These are phyloP conservation scores for Dendronephthya gigantea DNA, from an alignment of 64 coral and sea anemone species.

Conservation along the genomic window DNA sequence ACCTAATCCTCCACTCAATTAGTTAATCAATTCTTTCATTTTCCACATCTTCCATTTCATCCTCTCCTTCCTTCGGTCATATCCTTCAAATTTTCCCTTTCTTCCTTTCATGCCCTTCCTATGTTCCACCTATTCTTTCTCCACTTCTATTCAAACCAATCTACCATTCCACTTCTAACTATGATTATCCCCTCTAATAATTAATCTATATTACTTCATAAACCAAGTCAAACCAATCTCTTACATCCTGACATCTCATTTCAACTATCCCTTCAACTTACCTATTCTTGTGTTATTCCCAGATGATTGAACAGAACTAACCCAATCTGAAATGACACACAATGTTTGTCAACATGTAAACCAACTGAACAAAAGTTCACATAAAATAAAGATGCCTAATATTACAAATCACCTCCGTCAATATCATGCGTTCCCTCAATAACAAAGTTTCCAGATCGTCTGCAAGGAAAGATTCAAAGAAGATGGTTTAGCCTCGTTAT, in stretches of 20 bases:
- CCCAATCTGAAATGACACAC: background rate
- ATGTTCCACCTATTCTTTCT: no score
- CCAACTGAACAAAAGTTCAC: background rate
- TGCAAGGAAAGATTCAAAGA: conserved; percentile 5
- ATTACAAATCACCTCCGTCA: conserved; percentile 68
- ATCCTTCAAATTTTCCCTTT: no score
- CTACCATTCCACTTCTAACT: no score
- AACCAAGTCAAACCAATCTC: no score
- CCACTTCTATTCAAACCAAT: no score
- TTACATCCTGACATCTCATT: no score
- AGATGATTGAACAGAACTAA: background rate
- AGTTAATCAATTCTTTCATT: no score
- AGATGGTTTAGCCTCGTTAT: no score
- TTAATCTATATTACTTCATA: background rate
- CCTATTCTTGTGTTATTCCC: conserved; percentile 12
- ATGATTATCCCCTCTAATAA: no score
- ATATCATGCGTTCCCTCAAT: conserved; percentile 93
- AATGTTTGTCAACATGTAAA: background rate
- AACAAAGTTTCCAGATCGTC: conserved; percentile 64
- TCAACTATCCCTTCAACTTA: no score
- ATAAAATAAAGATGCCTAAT: background rate
- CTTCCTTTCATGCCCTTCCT: no score
- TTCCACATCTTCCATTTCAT: background rate
- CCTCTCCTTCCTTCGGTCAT: no score
- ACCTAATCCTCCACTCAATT: background rate